Evolutionary conservation across 2,113 vertebrate species (phyloP).

Genomic region (Edolisoma coerulescens): DNA sequence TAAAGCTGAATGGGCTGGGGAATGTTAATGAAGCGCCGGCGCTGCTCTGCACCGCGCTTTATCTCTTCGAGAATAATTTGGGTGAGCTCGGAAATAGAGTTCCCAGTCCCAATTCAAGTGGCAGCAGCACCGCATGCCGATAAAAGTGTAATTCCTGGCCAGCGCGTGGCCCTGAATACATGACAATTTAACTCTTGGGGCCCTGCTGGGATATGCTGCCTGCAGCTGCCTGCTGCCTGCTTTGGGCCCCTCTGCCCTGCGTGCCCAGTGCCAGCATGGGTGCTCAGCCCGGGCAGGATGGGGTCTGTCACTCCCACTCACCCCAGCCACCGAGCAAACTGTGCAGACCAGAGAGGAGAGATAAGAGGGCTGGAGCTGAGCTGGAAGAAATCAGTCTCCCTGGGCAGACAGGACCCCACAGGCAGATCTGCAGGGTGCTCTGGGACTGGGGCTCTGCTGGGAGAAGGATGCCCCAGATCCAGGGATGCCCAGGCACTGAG

Average conservation of each 20-base stretch:
- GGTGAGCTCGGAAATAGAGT: conserved; percentile 67
- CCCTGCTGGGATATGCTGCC: background rate
- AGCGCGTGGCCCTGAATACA: conserved; percentile 40
- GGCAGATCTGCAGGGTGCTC: fast-evolving
- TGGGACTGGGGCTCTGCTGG: background rate
- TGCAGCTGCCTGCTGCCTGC: background rate
- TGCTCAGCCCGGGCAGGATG: background rate
- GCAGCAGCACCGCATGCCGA: conserved; percentile 43
- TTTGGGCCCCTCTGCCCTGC: fast-evolving
- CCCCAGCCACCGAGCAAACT: fast-evolving
- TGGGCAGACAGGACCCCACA: background rate
- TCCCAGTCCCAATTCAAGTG: conserved; percentile 66
- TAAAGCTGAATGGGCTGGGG: conserved; percentile 65
- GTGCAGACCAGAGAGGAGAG: background rate
- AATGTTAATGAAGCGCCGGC: conserved; percentile 64
- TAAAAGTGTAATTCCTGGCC: conserved; percentile 68
- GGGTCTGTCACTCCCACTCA: fast-evolving
- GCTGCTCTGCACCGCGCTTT: conserved; percentile 57
- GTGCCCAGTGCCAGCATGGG: background rate
- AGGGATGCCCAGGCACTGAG: background rate
- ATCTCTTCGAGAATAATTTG: conserved; percentile 69
- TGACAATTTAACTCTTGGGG: conserved; percentile 51
- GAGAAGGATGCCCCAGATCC: background rate
- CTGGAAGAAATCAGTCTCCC: background rate
- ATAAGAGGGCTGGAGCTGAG: background rate